These are phyloP conservation scores for Limnephilus lunatus DNA, from an alignment of 2,888 invertebrate genomes.

Conservation along the genomic window DNA sequence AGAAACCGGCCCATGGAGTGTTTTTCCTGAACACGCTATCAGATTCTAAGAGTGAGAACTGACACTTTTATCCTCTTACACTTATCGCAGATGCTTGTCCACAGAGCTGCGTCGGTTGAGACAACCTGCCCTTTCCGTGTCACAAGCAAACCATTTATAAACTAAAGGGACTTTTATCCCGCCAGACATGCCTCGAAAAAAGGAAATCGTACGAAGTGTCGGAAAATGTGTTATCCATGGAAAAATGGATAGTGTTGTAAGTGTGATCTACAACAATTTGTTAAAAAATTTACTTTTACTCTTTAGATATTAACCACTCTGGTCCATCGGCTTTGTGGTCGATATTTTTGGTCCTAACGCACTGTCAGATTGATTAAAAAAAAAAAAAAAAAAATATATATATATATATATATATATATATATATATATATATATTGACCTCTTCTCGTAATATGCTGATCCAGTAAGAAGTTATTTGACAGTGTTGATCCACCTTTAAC, in stretches of 20 bases:
- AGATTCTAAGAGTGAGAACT: neutral
- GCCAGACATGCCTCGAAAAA: neutral
- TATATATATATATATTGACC: too few species aligned
- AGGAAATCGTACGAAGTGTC: neutral
- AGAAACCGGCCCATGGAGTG: neutral
- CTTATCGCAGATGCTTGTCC: constrained; percentile 16
- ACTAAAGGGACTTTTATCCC: neutral
- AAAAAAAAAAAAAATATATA: too few species aligned
- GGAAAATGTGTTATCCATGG: neutral
- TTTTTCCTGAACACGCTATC: neutral
- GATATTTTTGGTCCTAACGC: too few species aligned
- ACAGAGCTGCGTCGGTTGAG: constrained; percentile 18
- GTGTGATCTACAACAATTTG: neutral
- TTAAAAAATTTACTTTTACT: neutral
- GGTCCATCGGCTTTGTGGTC: too few species aligned
- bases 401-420: too few species aligned
- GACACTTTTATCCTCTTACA: neutral
- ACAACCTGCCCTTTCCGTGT: constrained; percentile 26
- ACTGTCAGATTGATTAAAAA: too few species aligned
- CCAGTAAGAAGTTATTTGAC: too few species aligned
- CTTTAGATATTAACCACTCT: too few species aligned
- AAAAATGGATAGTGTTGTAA: neutral
- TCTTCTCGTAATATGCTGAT: too few species aligned
- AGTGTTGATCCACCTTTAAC: too few species aligned
- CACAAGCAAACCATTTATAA: constrained; percentile 28